Conservation (phyloP, 2,888 invertebrate species). For the Galerucella pusilla region DNA sequence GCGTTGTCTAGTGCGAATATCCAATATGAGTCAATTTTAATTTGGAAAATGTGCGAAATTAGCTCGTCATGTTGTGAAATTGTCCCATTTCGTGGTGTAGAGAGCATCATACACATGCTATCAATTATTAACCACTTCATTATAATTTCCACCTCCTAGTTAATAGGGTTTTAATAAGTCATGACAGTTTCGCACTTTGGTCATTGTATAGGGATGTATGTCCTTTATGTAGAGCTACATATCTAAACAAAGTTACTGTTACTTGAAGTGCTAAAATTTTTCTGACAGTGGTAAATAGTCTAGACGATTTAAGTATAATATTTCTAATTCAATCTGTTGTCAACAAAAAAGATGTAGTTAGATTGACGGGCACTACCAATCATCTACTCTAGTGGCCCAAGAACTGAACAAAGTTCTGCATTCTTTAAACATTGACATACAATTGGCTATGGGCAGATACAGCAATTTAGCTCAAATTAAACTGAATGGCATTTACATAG, state of each 20-base stretch:
- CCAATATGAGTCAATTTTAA: slow-evolving; percentile 37
- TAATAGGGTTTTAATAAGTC: slow-evolving; percentile 64
- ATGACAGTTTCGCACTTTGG: slow-evolving; percentile 48
- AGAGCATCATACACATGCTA: slow-evolving; percentile 42
- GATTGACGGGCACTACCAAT: background rate
- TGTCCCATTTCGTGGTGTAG: slow-evolving; percentile 33
- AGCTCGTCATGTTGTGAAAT: slow-evolving; percentile 35
- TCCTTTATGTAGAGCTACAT: background rate
- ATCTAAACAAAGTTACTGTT: background rate
- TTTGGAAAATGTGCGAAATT: slow-evolving; percentile 32
- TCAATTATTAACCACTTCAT: slow-evolving; percentile 65
- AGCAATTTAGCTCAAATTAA: too few relatives aligned
- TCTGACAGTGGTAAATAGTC: background rate
- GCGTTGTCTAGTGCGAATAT: slow-evolving; percentile 23
- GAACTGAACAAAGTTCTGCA: too few relatives aligned
- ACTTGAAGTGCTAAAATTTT: background rate
- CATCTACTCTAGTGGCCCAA: too few relatives aligned
- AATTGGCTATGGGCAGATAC: too few relatives aligned
- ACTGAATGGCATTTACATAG: too few relatives aligned
- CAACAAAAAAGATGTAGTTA: background rate
- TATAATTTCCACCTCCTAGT: slow-evolving; percentile 63
- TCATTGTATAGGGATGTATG: slow-evolving; percentile 8
- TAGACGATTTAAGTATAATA: background rate
- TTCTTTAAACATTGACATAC: too few relatives aligned
- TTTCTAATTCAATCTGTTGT: background rate